A percentile compares a stretch with the other conserved stretches of the same genome.
These are phyloP conservation scores for Drosophila algonquin DNA, from an alignment of 2,888 invertebrate species.

Conservation along the genomic window DNA sequence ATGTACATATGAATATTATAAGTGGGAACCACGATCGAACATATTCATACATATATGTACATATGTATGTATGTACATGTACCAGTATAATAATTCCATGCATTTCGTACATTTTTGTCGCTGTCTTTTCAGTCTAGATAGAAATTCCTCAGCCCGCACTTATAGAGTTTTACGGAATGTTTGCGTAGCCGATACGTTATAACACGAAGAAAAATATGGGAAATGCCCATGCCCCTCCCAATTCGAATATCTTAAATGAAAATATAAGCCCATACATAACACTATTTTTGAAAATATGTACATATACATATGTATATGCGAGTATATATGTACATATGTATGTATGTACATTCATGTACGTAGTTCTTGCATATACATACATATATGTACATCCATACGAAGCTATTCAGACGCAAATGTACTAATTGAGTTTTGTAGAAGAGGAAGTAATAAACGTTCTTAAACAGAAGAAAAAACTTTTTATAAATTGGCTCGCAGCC, in stretches of 20 bases:
- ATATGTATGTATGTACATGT: not conserved
- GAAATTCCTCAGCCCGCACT: not conserved
- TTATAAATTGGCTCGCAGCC: conserved; percentile 44
- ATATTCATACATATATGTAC: no score
- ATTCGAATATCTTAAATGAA: not conserved
- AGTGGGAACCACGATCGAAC: no score
- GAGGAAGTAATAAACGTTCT: conserved; percentile 54
- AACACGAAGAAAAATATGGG: not conserved
- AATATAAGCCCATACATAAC: not conserved
- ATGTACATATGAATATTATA: no score
- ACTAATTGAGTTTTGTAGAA: conserved; percentile 53
- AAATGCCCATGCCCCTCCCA: not conserved
- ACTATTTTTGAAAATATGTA: conserved; percentile 11
- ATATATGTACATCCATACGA: conserved; percentile 1
- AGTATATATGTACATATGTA: not conserved
- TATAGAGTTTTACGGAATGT: not conserved
- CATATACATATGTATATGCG: conserved; percentile 1
- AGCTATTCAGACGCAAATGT: conserved; percentile 44
- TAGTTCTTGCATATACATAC: conserved; percentile 23
- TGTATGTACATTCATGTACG: conserved; percentile 25
- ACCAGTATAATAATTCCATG: not conserved
- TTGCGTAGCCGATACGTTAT: not conserved
- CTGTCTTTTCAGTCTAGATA: no score
- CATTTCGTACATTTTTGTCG: not conserved
- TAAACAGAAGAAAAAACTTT: conserved; percentile 52